Percentiles rank a stretch among this genome's conserved stretches.
Evolutionary conservation across 92 coral and sea anemone species (phyloP).

Genomic region (Parazoanthus swiftii): DNA sequence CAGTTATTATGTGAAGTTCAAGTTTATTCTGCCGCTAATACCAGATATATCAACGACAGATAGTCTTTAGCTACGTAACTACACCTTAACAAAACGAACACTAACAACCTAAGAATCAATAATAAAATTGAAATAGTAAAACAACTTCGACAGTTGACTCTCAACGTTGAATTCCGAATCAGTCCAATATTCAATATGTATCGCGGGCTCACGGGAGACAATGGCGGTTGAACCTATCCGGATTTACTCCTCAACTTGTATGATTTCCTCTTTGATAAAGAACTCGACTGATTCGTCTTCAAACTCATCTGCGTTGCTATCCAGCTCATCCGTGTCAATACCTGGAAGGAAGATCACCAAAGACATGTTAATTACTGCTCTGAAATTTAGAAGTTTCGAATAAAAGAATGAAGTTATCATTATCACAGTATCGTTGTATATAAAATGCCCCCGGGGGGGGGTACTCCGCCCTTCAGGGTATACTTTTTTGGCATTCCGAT

Average conservation of each 20-base stretch:
- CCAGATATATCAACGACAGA: background rate
- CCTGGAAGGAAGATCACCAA: constrained; percentile 54
- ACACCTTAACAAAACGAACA: background rate
- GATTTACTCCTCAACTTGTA: constrained; percentile 79
- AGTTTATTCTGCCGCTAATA: background rate
- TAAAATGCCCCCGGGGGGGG: too few relatives aligned
- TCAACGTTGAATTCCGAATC: constrained; percentile 12
- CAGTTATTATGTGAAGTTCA: background rate
- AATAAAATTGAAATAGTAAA: constrained; percentile 35
- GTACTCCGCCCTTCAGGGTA: too few relatives aligned
- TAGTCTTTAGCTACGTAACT: background rate
- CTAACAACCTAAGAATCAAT: constrained; percentile 13
- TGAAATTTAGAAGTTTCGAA: background rate
- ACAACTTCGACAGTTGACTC: constrained; percentile 5
- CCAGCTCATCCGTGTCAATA: constrained; percentile 84
- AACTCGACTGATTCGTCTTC: constrained; percentile 98
- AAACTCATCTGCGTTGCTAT: constrained; percentile 87
- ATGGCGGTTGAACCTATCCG: constrained; percentile 50
- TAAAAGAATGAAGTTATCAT: too few relatives aligned
- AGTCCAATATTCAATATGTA: background rate
- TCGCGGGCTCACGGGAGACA: constrained; percentile 52
- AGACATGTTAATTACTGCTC: background rate
- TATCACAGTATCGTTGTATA: too few relatives aligned
- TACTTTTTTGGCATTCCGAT: too few relatives aligned
- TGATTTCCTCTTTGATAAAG: constrained; percentile 97